phyloP scores from a whole-genome alignment of 2,888 invertebrate genomes.

The Andrena marginata region DNA sequence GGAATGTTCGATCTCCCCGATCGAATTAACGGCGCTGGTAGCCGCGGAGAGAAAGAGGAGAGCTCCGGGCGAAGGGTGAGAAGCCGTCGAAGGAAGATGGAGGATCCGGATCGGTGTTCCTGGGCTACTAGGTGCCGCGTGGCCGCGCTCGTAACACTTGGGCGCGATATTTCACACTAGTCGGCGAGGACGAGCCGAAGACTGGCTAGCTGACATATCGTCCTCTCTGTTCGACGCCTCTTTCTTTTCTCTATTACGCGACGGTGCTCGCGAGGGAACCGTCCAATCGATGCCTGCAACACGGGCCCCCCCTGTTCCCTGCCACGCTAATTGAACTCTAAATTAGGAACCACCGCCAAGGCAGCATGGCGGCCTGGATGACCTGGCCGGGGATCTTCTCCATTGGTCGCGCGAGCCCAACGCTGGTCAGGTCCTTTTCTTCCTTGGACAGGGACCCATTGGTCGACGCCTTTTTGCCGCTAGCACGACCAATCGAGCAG shows the following conservation, averaged over 20 bases:
- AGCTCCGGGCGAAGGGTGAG: constrained; percentile 28
- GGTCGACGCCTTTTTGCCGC: constrained; percentile 64
- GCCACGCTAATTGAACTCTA: constrained; percentile 72
- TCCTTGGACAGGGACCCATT: constrained; percentile 13
- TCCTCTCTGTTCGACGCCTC: constrained; percentile 69
- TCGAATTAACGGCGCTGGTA: constrained; percentile 13
- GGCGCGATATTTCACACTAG: constrained; percentile 85
- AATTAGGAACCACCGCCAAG: constrained; percentile 71
- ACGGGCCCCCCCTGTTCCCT: constrained; percentile 47
- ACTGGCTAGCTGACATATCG: constrained; percentile 70
- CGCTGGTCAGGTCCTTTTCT: constrained; percentile 30
- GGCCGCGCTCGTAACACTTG: constrained; percentile 83
- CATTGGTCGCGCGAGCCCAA: constrained; percentile 52
- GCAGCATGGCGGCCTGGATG: constrained; percentile 63
- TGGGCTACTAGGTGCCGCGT: constrained; percentile 59
- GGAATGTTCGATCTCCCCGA: constrained; percentile 9
- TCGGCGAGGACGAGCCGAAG: constrained; percentile 76
- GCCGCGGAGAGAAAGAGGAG: constrained; percentile 5
- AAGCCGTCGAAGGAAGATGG: constrained; percentile 51
- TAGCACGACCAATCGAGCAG: constrained; percentile 57
- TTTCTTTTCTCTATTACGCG: constrained; percentile 56
- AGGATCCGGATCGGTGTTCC: constrained; percentile 37
- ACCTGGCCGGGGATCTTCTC: neutral
- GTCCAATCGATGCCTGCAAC: constrained; percentile 54
- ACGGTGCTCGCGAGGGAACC: constrained; percentile 45